Conservation (phyloP, 37 sponge, comb jelly and placozoan species). For the Theonella swinhoei region DNA sequence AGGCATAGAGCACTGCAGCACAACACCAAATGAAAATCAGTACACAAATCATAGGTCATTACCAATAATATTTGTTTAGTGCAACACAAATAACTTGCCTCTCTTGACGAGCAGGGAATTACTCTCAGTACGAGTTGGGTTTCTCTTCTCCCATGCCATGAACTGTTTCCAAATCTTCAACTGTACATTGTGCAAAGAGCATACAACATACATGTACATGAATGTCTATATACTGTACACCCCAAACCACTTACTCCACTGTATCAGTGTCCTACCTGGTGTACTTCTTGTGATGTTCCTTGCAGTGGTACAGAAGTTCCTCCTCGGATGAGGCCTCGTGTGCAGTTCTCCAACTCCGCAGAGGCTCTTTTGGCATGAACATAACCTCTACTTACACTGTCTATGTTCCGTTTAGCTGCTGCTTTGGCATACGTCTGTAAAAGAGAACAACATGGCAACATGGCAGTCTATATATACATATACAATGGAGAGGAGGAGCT, state of each 20-base stretch:
- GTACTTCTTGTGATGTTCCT: slow-evolving; percentile 78
- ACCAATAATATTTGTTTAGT: neutral
- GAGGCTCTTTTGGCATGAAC: slow-evolving; percentile 75
- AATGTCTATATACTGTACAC: no score
- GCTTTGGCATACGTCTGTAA: slow-evolving; percentile 7
- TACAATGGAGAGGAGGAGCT: neutral
- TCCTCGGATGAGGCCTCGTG: slow-evolving; percentile 67
- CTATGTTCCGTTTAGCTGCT: slow-evolving; percentile 75
- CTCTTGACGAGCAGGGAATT: slow-evolving; percentile 71
- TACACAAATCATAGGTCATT: neutral
- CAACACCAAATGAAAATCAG: neutral
- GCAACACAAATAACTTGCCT: slow-evolving; percentile 60
- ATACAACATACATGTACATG: no score
- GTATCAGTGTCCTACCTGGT: no score
- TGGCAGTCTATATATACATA: neutral
- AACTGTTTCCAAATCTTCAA: slow-evolving; percentile 86
- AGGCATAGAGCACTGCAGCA: slow-evolving; percentile 82
- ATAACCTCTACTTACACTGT: slow-evolving; percentile 65
- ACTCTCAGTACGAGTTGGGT: slow-evolving; percentile 88
- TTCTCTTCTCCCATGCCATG: slow-evolving; percentile 93
- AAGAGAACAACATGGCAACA: neutral
- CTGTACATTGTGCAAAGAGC: no score
- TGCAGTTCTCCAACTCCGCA: slow-evolving; percentile 74
- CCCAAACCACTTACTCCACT: no score
- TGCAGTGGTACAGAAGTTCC: slow-evolving; percentile 79